These are phyloP conservation scores for Lissonota sp. DNA, from an alignment of 2,888 invertebrate genomes.

Conservation along the genomic window DNA sequence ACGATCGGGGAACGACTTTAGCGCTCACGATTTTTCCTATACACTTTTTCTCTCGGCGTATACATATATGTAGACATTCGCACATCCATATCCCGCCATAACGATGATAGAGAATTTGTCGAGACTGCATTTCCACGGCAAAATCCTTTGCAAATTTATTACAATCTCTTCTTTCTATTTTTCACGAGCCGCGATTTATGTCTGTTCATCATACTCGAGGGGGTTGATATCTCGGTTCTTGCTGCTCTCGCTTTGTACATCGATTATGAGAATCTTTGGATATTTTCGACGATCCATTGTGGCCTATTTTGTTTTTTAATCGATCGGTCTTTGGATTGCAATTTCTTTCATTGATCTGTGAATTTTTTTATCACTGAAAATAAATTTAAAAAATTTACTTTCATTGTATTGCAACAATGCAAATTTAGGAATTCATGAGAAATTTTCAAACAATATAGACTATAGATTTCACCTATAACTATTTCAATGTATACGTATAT, in stretches of 20 bases:
- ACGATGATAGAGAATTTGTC: slow-evolving; percentile 69
- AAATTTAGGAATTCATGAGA: no score
- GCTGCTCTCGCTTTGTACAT: no score
- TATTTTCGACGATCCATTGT: slow-evolving; percentile 13
- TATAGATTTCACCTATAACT: no score
- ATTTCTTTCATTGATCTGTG: no score
- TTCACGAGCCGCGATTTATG: slow-evolving; percentile 45
- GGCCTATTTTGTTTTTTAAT: no score
- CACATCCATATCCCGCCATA: slow-evolving; percentile 42
- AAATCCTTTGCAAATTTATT: slow-evolving; percentile 66
- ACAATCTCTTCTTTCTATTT: slow-evolving; percentile 40
- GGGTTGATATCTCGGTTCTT: no score
- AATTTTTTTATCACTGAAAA: no score
- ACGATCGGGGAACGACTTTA: slow-evolving; percentile 64
- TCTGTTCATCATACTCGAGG: slow-evolving; percentile 36
- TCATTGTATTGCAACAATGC: no score
- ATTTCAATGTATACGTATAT: no score
- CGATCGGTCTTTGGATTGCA: no score
- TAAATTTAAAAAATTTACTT: no score
- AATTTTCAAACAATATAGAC: no score
- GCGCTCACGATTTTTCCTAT: slow-evolving; percentile 60
- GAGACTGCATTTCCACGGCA: slow-evolving; percentile 66
- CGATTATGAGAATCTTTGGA: slow-evolving; percentile 12
- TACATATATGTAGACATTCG: slow-evolving; percentile 24
- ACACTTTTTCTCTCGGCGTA: slow-evolving; percentile 30